phyloP scores from a whole-genome alignment of 2,113 vertebrate genomes.

The Amphiprion percula region DNA sequence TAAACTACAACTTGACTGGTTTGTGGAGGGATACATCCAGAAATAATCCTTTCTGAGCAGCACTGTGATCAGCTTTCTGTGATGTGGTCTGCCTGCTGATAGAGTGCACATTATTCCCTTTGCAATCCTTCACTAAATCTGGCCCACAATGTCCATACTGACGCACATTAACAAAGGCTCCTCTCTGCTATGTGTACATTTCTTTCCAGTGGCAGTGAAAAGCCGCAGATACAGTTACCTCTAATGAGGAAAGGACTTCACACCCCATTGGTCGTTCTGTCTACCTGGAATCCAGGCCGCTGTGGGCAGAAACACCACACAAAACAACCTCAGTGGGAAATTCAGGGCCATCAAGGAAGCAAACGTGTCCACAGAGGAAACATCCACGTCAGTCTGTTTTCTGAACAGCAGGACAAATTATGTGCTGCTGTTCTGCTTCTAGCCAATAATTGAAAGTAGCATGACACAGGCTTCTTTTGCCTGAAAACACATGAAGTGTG shows the following conservation, averaged over 20 bases:
- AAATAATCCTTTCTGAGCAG: too few species aligned
- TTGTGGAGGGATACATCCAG: too few species aligned
- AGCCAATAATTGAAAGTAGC: conserved; percentile 37
- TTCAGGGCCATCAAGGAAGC: not conserved
- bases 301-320: not conserved
- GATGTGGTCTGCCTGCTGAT: conserved; percentile 15
- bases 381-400: not conserved
- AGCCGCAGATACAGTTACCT: conserved; percentile 66
- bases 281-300: conserved; percentile 63
- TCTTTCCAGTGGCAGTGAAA: conserved; percentile 53
- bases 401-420: conserved; percentile 33
- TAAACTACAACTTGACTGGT: too few species aligned
- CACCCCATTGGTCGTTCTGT: conserved; percentile 64
- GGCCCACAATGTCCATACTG: conserved; percentile 48
- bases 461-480: conserved; percentile 8
- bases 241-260: conserved; percentile 68
- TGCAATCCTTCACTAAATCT: conserved; percentile 49
- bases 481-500: conserved; percentile 19
- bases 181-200: conserved; percentile 57
- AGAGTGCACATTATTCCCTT: conserved; percentile 29
- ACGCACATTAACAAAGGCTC: conserved; percentile 55
- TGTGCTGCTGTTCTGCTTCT: conserved; percentile 26
- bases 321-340: conserved; percentile 6
- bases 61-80: conserved; percentile 7
- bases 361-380: conserved; percentile 5